Conservation (phyloP, 2,888 invertebrate species). For the Dryococelus australis region DNA sequence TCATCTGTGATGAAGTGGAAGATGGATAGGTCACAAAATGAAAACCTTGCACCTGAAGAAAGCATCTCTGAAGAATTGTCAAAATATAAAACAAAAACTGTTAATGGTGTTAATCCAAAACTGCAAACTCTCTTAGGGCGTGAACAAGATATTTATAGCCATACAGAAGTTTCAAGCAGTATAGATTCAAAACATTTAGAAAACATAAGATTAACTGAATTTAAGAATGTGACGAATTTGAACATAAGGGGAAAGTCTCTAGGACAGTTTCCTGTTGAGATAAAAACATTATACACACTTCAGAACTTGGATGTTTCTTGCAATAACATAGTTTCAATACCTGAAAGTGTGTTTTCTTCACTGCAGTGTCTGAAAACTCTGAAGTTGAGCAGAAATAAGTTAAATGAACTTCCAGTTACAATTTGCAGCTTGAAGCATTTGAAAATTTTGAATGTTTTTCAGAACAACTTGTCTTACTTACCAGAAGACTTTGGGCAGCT, state of each 20-base stretch:
- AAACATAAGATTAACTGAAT: neutral
- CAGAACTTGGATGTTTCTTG: neutral
- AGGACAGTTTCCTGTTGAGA: neutral
- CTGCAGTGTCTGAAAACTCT: neutral
- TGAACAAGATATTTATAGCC: neutral
- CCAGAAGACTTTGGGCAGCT: neutral
- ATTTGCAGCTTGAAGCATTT: conserved; percentile 19
- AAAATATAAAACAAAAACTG: neutral
- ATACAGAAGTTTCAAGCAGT: neutral
- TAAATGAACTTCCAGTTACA: neutral
- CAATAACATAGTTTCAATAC: neutral
- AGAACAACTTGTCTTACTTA: neutral
- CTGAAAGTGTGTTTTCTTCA: conserved; percentile 11
- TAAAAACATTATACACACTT: neutral
- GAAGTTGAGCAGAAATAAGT: neutral
- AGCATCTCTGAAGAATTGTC: neutral
- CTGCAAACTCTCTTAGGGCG: neutral
- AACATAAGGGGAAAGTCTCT: neutral
- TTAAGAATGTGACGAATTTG: neutral
- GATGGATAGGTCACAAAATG: neutral
- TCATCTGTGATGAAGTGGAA: conserved; percentile 16
- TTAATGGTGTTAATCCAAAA: neutral
- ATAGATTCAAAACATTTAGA: neutral
- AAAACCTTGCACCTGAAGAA: neutral
- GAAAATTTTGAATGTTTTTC: neutral